Conservation (phyloP, 2,113 vertebrate genomes). For the Hepsetus odoe region DNA sequence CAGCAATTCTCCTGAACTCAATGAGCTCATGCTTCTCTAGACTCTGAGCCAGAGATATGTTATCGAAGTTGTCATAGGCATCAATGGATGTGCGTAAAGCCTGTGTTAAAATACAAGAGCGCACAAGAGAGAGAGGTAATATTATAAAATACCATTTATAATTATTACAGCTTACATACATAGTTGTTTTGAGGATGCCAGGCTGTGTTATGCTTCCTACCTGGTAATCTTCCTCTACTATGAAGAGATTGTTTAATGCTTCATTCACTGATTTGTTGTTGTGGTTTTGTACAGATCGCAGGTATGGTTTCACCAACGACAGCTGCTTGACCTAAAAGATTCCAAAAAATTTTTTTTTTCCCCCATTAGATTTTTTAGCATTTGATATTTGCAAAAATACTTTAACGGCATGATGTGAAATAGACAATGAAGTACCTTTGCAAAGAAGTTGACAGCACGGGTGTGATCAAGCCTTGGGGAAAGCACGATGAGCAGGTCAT, state of each 20-base stretch:
- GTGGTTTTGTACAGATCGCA: slow-evolving; percentile 97
- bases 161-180: too few species aligned
- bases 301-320: slow-evolving; percentile 93
- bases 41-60: slow-evolving; percentile 96
- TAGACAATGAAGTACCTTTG: slow-evolving; percentile 80
- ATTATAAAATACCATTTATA: background rate
- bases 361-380: background rate
- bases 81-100: slow-evolving; percentile 96
- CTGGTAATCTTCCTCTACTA: slow-evolving; percentile 97
- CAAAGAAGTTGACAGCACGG: slow-evolving; percentile 95
- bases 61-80: slow-evolving; percentile 99
- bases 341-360: background rate
- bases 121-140: too few species aligned
- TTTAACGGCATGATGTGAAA: background rate
- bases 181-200: too few species aligned
- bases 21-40: slow-evolving; percentile 97
- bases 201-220: slow-evolving; percentile 67
- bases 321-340: slow-evolving; percentile 88
- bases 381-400: background rate
- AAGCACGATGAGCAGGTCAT: slow-evolving; percentile 95
- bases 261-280: slow-evolving; percentile 99
- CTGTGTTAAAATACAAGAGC: slow-evolving; percentile 65
- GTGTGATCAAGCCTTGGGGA: slow-evolving; percentile 96
- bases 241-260: slow-evolving; percentile 97
- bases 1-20: slow-evolving; percentile 96